Percentiles rank a stretch among this genome's conserved stretches.
These are phyloP conservation scores for Cephalotes varians DNA, from an alignment of 2,888 invertebrate genomes.

Conservation along the genomic window DNA sequence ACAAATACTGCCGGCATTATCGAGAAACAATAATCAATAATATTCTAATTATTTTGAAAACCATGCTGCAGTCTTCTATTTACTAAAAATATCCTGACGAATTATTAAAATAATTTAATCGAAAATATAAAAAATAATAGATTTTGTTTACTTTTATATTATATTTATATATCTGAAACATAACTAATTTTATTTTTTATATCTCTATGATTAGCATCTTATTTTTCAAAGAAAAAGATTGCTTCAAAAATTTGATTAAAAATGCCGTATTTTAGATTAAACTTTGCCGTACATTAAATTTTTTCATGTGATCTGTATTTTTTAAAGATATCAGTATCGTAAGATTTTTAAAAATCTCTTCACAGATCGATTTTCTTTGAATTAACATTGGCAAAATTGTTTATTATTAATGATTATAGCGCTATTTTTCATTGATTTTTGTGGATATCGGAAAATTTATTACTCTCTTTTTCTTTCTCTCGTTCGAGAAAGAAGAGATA, in stretches of 20 bases:
- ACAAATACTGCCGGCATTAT: conserved; percentile 1
- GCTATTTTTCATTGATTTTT: conserved; percentile 2
- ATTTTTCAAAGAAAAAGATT: background rate
- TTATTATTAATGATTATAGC: background rate
- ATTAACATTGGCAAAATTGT: background rate
- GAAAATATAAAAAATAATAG: background rate
- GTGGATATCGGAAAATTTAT: conserved; percentile 20
- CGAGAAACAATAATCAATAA: conserved; percentile 37
- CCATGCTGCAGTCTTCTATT: background rate
- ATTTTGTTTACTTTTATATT: background rate
- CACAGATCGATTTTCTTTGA: background rate
- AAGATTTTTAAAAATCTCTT: background rate
- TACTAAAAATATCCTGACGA: background rate
- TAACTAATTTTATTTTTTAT: background rate
- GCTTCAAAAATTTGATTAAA: background rate
- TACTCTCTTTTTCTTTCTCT: background rate
- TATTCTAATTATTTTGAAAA: conserved; percentile 30
- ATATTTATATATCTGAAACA: background rate
- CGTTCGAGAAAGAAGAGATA: conserved; percentile 5
- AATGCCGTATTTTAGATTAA: background rate
- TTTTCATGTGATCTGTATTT: background rate
- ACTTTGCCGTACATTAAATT: no score
- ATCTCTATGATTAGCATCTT: background rate
- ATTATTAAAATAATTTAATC: background rate
- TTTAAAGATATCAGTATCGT: background rate